Evolutionary conservation across 2,888 invertebrate genomes (phyloP).

Genomic region (Adelognathus sp.): DNA sequence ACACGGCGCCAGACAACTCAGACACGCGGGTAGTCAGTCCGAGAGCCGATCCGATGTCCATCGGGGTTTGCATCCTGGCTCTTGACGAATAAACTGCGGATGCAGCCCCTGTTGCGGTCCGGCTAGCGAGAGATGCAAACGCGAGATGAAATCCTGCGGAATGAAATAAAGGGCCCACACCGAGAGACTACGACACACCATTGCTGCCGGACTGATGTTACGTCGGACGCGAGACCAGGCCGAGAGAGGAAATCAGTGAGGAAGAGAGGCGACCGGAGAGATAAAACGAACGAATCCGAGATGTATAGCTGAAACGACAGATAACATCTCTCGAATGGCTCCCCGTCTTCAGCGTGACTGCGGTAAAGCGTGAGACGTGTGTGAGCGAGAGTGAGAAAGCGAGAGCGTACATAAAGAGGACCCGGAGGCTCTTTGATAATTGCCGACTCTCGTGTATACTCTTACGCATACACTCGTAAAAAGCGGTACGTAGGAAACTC

Average conservation of each 20-base stretch:
- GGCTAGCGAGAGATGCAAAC: conserved; percentile 63
- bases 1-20: conserved; percentile 9
- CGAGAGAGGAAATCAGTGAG: conserved; percentile 31
- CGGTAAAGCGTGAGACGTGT: conserved; percentile 63
- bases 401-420: background rate
- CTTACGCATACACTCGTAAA: conserved; percentile 23
- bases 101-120: conserved; percentile 48
- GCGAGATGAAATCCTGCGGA: conserved; percentile 67
- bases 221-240: conserved; percentile 32
- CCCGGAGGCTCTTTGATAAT: conserved; percentile 73
- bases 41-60: background rate
- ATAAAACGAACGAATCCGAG: conserved; percentile 47
- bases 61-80: background rate
- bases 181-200: background rate
- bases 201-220: conserved; percentile 7
- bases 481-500: background rate
- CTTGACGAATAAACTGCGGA: conserved; percentile 23
- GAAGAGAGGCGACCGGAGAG: conserved; percentile 27
- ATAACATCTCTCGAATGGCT: conserved; percentile 78
- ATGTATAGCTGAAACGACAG: conserved; percentile 61
- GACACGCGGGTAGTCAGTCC: background rate
- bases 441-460: conserved; percentile 65
- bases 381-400: conserved; percentile 6
- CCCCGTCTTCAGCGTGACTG: conserved; percentile 79
- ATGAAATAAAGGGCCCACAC: conserved; percentile 67